phyloP scores from a whole-genome alignment of 2,888 invertebrate genomes.

The Hydraecia micacea region DNA sequence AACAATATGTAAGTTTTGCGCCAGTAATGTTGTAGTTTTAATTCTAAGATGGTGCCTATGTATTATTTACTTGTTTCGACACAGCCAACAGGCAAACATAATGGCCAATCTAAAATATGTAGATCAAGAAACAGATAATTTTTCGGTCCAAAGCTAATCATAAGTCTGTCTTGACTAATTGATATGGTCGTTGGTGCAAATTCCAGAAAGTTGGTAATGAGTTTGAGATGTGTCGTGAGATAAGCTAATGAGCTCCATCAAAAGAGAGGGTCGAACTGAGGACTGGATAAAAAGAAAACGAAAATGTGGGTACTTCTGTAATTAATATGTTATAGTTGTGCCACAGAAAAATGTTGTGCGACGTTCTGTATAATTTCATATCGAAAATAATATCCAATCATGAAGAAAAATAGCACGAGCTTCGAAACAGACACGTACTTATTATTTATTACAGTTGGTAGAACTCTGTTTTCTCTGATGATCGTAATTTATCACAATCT shows the following conservation, averaged over 20 bases:
- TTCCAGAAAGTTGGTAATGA: conserved; percentile 40
- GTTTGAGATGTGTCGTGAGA: conserved; percentile 45
- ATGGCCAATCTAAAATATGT: conserved; percentile 9
- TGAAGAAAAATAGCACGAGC: conserved; percentile 32
- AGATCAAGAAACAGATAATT: conserved; percentile 1
- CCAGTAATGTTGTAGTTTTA: conserved; percentile 61
- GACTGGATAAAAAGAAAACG: neutral
- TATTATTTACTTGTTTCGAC: conserved; percentile 28
- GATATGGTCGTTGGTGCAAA: conserved; percentile 29
- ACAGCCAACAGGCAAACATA: conserved; percentile 5
- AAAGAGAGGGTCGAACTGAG: conserved; percentile 5
- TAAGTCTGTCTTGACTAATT: conserved; percentile 30
- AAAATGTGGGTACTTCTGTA: conserved; percentile 10
- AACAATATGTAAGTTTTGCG: conserved; percentile 72
- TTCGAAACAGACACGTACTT: conserved; percentile 45
- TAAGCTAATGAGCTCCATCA: conserved; percentile 26
- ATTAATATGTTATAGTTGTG: conserved; percentile 18
- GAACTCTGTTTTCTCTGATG: conserved; percentile 75
- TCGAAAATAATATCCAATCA: conserved; percentile 36
- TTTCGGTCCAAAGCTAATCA: conserved; percentile 17
- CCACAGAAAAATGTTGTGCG: no score
- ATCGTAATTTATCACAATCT: conserved; percentile 77
- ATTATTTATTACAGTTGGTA: conserved; percentile 55
- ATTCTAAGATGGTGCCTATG: conserved; percentile 36
- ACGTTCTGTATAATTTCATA: conserved; percentile 28